These are phyloP conservation scores for Coelopa pilipes DNA, from an alignment of 2,888 invertebrate genomes.

Conservation along the genomic window DNA sequence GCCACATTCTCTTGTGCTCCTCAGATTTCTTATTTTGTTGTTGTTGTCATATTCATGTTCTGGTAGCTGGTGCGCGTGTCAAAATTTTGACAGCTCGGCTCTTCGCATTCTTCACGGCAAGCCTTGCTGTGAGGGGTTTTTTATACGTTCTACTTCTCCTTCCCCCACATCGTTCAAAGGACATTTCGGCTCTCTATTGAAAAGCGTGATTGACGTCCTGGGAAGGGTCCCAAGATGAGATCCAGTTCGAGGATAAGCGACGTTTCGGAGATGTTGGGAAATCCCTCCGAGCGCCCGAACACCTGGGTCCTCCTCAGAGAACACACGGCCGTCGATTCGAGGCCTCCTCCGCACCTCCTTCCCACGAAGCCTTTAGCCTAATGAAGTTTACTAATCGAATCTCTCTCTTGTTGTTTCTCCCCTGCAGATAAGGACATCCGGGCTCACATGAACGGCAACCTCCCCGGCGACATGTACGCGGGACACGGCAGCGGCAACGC, in stretches of 20 bases:
- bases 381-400: background rate
- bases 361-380: background rate
- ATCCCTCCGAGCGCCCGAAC: background rate
- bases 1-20: background rate
- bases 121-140: no score
- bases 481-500: slow-evolving; percentile 51
- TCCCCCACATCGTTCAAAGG: no score
- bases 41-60: background rate
- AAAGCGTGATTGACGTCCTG: no score
- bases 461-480: slow-evolving; percentile 44
- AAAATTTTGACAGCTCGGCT: slow-evolving; percentile 3
- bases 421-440: slow-evolving; percentile 66
- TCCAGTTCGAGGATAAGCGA: no score
- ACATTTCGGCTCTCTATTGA: no score
- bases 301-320: background rate
- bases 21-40: background rate
- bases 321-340: no score
- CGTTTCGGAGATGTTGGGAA: no score
- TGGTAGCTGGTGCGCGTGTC: background rate
- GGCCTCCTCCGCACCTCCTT: background rate
- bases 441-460: slow-evolving; percentile 50
- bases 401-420: slow-evolving; percentile 20
- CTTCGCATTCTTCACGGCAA: no score
- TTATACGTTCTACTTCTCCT: no score
- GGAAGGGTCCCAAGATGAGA: no score